Percentiles rank a stretch among this genome's conserved stretches.
phyloP scores from a whole-genome alignment of 2,113 vertebrate species.

The Numida meleagris region DNA sequence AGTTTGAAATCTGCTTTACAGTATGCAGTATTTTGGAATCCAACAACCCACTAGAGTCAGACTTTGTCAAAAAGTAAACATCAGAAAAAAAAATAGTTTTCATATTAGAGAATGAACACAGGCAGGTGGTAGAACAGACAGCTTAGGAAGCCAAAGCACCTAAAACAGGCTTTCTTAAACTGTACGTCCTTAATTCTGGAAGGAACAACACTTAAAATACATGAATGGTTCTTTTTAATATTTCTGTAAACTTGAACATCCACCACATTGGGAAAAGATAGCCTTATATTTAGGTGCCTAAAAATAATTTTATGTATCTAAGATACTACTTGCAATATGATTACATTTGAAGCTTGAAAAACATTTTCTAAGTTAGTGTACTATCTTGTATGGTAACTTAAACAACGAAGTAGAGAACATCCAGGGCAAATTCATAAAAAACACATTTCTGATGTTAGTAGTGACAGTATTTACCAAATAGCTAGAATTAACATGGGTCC shows the following conservation, averaged over 20 bases:
- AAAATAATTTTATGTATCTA: not conserved
- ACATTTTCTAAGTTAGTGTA: not conserved
- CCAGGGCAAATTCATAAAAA: slow-evolving; percentile 1
- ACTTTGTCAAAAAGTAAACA: not conserved
- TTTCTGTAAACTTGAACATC: not conserved
- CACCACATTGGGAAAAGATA: not conserved
- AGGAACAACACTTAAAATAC: not conserved
- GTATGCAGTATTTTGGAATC: not conserved
- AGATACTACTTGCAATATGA: not conserved
- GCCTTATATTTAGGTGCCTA: not conserved
- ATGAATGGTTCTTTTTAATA: not conserved
- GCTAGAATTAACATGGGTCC: not conserved
- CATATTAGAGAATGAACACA: not conserved
- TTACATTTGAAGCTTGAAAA: not conserved
- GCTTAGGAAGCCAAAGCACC: not conserved
- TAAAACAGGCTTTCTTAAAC: not conserved
- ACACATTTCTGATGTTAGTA: not conserved
- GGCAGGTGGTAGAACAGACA: rapidly evolving
- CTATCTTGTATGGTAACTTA: not conserved
- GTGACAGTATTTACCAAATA: not conserved
- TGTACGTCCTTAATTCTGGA: not conserved
- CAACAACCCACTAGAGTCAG: not conserved
- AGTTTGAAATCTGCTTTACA: not conserved
- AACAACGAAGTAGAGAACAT: not conserved
- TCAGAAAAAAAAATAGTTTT: not conserved